Evolutionary conservation across 23 tunicate species (phyloP).

Genomic region (Clavelina lepadiformis): DNA sequence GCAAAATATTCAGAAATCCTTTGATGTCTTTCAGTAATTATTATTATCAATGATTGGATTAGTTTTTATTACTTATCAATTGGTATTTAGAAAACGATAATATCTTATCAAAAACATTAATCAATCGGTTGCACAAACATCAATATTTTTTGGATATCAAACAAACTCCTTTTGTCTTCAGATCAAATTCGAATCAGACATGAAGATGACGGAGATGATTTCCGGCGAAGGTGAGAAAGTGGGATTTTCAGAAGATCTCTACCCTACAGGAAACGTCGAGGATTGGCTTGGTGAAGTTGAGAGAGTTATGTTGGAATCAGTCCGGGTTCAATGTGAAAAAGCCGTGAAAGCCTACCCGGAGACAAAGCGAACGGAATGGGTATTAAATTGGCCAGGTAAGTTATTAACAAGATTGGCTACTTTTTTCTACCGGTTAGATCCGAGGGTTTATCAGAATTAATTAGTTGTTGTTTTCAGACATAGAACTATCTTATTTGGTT

Average conservation of each 20-base stretch:
- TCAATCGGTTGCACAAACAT: neutral
- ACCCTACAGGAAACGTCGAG: constrained; percentile 95
- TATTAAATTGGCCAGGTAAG: constrained; percentile 89
- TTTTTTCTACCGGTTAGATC: too few relatives aligned
- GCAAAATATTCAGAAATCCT: neutral
- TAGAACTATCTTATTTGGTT: too few relatives aligned
- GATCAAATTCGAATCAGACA: constrained; percentile 87
- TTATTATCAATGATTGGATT: too few relatives aligned
- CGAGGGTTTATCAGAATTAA: too few relatives aligned
- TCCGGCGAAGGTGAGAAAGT: constrained; percentile 92
- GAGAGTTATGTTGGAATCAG: constrained; percentile 81
- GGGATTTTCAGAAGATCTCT: constrained; percentile 76
- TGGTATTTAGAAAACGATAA: too few relatives aligned
- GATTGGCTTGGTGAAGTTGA: constrained; percentile 98
- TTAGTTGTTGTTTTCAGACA: too few relatives aligned
- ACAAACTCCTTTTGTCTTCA: constrained; percentile 5
- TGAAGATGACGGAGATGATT: constrained; percentile 94
- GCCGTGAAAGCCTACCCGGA: constrained; percentile 75
- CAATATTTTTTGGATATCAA: too few relatives aligned
- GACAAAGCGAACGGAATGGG: constrained; percentile 83
- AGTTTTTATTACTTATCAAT: too few relatives aligned
- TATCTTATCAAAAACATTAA: neutral
- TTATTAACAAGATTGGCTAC: too few relatives aligned
- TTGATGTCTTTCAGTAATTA: neutral
- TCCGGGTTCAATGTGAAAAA: constrained; percentile 55